Evolutionary conservation across 2,888 invertebrate species (phyloP).

Genomic region (Phengaris arion): DNA sequence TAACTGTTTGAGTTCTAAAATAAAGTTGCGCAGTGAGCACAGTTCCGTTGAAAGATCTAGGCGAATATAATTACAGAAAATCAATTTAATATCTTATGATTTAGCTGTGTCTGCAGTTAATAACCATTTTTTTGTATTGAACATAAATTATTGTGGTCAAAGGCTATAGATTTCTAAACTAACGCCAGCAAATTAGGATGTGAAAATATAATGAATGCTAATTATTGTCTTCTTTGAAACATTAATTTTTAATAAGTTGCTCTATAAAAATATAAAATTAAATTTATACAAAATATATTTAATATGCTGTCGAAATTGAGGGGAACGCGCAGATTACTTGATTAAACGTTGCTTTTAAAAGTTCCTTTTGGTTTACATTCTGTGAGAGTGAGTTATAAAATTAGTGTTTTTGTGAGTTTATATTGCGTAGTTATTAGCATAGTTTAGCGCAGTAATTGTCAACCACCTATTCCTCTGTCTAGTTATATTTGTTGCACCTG

Average conservation of each 20-base stretch:
- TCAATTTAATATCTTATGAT: neutral
- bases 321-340: too few relatives aligned
- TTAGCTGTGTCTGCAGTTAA: neutral
- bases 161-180: neutral
- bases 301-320: too few relatives aligned
- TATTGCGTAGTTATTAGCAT: neutral
- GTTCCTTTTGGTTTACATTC: too few relatives aligned
- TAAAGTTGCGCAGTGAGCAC: neutral
- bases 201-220: too few relatives aligned
- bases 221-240: too few relatives aligned
- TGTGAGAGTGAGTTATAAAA: too few relatives aligned
- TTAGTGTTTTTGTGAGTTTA: too few relatives aligned
- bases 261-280: too few relatives aligned
- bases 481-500: neutral
- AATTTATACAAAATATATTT: too few relatives aligned
- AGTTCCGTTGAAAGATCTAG: slow-evolving; percentile 1
- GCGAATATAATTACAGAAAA: slow-evolving; percentile 1
- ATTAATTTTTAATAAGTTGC: too few relatives aligned
- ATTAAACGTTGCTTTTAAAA: too few relatives aligned
- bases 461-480: neutral
- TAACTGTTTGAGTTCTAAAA: slow-evolving; percentile 6
- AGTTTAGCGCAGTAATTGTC: neutral
- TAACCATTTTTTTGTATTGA: neutral
- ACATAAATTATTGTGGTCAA: neutral
- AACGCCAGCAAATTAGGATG: neutral